phyloP scores from a whole-genome alignment of 2,888 invertebrate species.

The Ochropleura leucogaster region DNA sequence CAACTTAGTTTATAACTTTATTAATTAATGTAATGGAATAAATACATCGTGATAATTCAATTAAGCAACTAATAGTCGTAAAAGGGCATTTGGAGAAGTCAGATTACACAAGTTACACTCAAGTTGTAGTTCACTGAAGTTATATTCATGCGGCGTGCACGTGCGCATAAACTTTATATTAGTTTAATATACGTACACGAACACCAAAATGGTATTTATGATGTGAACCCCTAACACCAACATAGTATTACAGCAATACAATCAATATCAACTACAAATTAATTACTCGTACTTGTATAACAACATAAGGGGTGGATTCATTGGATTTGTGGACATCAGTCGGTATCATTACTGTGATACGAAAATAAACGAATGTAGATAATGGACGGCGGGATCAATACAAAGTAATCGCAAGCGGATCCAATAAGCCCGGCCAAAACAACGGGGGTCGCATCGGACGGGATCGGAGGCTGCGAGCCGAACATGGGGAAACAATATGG shows the following conservation, averaged over 20 bases:
- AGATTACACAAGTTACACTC: conserved; percentile 61
- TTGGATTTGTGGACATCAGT: conserved; percentile 83
- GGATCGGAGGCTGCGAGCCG: conserved; percentile 82
- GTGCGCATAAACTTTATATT: conserved; percentile 60
- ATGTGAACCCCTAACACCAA: conserved; percentile 44
- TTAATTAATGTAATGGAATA: conserved; percentile 81
- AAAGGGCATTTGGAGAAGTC: conserved; percentile 70
- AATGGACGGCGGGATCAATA: conserved; percentile 90
- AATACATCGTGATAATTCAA: conserved; percentile 80
- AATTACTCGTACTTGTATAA: conserved; percentile 71
- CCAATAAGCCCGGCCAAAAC: conserved; percentile 89
- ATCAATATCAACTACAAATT: conserved; percentile 62
- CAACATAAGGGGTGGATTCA: conserved; percentile 73
- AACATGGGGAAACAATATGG: conserved; percentile 90
- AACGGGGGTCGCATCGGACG: conserved; percentile 86
- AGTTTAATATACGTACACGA: conserved; percentile 51
- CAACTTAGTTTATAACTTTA: conserved; percentile 72
- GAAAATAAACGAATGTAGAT: conserved; percentile 89
- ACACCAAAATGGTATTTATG: conserved; percentile 56
- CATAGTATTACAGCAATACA: conserved; percentile 47
- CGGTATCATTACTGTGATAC: conserved; percentile 87
- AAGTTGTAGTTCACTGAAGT: conserved; percentile 59
- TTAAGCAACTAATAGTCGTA: conserved; percentile 76
- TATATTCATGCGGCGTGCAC: conserved; percentile 55
- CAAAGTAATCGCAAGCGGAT: conserved; percentile 90